phyloP scores from a whole-genome alignment of 2,888 invertebrate genomes.

The Lymantria monacha region DNA sequence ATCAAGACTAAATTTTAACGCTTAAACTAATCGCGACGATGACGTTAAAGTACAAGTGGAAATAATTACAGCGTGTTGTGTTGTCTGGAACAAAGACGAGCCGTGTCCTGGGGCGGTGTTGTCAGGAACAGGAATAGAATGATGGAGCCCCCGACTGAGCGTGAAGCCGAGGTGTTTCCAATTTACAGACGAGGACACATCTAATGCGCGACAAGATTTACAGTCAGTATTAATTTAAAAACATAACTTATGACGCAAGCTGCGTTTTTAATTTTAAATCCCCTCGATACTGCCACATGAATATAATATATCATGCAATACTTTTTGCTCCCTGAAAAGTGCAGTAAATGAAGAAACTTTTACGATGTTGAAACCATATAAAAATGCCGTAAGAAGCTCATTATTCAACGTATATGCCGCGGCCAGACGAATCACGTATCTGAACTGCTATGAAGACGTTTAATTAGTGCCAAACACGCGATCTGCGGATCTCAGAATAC shows the following conservation, averaged over 20 bases:
- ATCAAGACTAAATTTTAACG: background rate
- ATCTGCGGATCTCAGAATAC: slow-evolving; percentile 59
- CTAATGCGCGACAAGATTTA: slow-evolving; percentile 68
- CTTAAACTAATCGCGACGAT: slow-evolving; percentile 47
- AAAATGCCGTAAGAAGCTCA: slow-evolving; percentile 51
- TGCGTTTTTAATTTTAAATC: slow-evolving; percentile 52
- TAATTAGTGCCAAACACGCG: slow-evolving; percentile 76
- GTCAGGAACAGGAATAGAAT: slow-evolving; percentile 76
- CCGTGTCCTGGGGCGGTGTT: slow-evolving; percentile 49
- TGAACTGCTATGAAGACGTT: slow-evolving; percentile 57
- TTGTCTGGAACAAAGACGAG: slow-evolving; percentile 67
- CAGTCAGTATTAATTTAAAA: slow-evolving; percentile 72
- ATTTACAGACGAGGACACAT: slow-evolving; percentile 58
- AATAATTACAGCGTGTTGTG: slow-evolving; percentile 67
- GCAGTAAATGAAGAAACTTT: slow-evolving; percentile 27
- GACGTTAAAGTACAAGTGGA: slow-evolving; percentile 61
- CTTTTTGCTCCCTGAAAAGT: slow-evolving; percentile 22
- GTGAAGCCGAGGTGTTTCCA: slow-evolving; percentile 66
- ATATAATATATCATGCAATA: slow-evolving; percentile 15
- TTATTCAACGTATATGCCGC: slow-evolving; percentile 41
- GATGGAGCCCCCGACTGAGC: slow-evolving; percentile 49
- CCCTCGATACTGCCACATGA: slow-evolving; percentile 18
- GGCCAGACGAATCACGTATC: slow-evolving; percentile 65
- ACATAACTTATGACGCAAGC: slow-evolving; percentile 60
- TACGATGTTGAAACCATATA: slow-evolving; percentile 30